These are phyloP conservation scores for Sebastes goodei DNA, from an alignment of 2,797 vertebrate species.

Conservation along the genomic window DNA sequence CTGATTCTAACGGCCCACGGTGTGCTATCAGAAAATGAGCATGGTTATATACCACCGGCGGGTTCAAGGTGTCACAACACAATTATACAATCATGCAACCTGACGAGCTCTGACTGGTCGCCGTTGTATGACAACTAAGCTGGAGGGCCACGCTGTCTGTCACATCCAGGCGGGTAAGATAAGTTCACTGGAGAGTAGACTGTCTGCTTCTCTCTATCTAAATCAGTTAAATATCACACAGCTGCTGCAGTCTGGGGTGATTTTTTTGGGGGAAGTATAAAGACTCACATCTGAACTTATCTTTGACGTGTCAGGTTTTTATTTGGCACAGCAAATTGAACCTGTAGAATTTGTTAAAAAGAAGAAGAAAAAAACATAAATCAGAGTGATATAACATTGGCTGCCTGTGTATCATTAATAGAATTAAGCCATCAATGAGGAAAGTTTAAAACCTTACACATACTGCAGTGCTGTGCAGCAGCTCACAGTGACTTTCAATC, in stretches of 20 bases:
- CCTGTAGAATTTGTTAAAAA: constrained; percentile 17
- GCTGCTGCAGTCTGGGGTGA: constrained; percentile 32
- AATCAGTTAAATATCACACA: constrained; percentile 78
- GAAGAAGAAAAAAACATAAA: constrained; percentile 13
- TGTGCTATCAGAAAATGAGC: constrained; percentile 87
- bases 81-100: constrained; percentile 85
- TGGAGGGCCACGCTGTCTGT: constrained; percentile 81
- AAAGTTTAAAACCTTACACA: constrained; percentile 34
- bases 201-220: constrained; percentile 68
- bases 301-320: constrained; percentile 59
- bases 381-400: constrained; percentile 6
- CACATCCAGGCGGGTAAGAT: constrained; percentile 77
- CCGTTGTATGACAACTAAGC: constrained; percentile 80
- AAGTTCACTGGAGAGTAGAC: constrained; percentile 77
- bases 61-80: constrained; percentile 86
- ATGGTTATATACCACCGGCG: constrained; percentile 81
- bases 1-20: constrained; percentile 77
- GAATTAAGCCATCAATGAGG: constrained; percentile 52
- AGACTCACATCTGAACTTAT: constrained; percentile 59
- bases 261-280: constrained; percentile 29
- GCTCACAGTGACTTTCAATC: constrained; percentile 73
- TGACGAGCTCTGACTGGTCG: constrained; percentile 78
- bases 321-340: constrained; percentile 40
- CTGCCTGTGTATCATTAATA: constrained; percentile 47
- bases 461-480: constrained; percentile 24